These are phyloP conservation scores for Tenebrosternarchus preto DNA, from an alignment of 2,113 vertebrate species.

Conservation along the genomic window DNA sequence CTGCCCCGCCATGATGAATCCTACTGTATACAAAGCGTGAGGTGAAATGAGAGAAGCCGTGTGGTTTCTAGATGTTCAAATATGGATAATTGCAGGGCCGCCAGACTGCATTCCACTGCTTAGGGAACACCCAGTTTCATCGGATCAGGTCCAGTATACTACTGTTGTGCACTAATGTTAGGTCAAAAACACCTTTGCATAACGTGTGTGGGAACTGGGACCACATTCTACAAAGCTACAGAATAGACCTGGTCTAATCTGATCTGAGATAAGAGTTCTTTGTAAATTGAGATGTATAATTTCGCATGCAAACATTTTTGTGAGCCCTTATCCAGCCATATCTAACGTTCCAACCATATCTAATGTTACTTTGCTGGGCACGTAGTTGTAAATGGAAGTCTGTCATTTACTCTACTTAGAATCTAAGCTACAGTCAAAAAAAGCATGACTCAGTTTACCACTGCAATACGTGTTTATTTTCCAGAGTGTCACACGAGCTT, in stretches of 20 bases:
- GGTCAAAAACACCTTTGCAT: neutral
- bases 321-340: slow-evolving; percentile 8
- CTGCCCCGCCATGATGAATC: neutral
- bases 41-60: slow-evolving; percentile 31
- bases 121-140: slow-evolving; percentile 41
- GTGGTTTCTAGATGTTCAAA: slow-evolving; percentile 43
- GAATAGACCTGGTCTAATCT: slow-evolving; percentile 3
- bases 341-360: slow-evolving; percentile 16
- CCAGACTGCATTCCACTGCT: slow-evolving; percentile 37
- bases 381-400: neutral
- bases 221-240: neutral
- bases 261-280: slow-evolving; percentile 22
- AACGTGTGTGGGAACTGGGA: slow-evolving; percentile 16
- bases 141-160: slow-evolving; percentile 34
- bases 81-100: slow-evolving; percentile 48
- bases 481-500: too few species aligned
- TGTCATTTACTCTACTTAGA: slow-evolving; percentile 12
- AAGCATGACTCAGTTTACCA: neutral
- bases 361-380: neutral
- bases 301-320: slow-evolving; percentile 18
- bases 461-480: neutral
- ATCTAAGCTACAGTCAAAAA: neutral
- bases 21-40: slow-evolving; percentile 16
- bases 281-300: slow-evolving; percentile 36
- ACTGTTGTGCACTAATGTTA: slow-evolving; percentile 11